Conservation (phyloP, 1,140 invertebrate species). For the Drosophila sechellia region DNA sequence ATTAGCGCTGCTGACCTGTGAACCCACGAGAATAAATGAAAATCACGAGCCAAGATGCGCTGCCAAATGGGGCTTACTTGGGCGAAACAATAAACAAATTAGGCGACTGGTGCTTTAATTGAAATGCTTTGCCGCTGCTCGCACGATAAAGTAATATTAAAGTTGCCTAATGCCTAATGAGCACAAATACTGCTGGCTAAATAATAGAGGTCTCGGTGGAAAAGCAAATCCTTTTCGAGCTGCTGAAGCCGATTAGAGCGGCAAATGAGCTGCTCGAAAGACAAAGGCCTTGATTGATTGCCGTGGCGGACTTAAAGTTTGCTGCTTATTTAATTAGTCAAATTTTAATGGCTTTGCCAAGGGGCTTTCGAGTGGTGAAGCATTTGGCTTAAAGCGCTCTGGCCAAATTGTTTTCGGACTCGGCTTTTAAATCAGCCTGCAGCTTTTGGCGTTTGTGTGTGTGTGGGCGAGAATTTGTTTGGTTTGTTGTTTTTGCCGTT, state of each 20-base stretch:
- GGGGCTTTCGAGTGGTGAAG: conserved; percentile 3
- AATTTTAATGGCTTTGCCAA: conserved; percentile 44
- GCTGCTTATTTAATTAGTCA: conserved; percentile 44
- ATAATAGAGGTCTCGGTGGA: background rate
- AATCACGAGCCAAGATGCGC: background rate
- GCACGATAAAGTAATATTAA: conserved; percentile 17
- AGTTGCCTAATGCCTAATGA: conserved; percentile 34
- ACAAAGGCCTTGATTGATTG: conserved; percentile 39
- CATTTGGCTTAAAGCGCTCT: conserved; percentile 39
- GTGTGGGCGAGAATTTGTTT: too few relatives aligned
- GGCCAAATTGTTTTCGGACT: conserved; percentile 35
- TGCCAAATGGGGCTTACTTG: conserved; percentile 5
- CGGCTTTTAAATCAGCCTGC: conserved; percentile 8
- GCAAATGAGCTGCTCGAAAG: conserved; percentile 30
- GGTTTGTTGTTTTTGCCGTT: conserved; percentile 11
- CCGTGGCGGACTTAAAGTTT: conserved; percentile 39
- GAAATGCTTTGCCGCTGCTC: conserved; percentile 15
- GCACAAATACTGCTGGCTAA: conserved; percentile 9
- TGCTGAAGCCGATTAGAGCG: conserved; percentile 12
- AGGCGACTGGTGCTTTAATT: conserved; percentile 22
- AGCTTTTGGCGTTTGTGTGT: background rate
- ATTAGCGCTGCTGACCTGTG: conserved; percentile 51
- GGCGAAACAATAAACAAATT: conserved; percentile 43
- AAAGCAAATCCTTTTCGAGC: conserved; percentile 12
- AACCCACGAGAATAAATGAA: background rate